Evolutionary conservation across 2,888 invertebrate species (phyloP).

Genomic region (Ceriagrion tenellum): DNA sequence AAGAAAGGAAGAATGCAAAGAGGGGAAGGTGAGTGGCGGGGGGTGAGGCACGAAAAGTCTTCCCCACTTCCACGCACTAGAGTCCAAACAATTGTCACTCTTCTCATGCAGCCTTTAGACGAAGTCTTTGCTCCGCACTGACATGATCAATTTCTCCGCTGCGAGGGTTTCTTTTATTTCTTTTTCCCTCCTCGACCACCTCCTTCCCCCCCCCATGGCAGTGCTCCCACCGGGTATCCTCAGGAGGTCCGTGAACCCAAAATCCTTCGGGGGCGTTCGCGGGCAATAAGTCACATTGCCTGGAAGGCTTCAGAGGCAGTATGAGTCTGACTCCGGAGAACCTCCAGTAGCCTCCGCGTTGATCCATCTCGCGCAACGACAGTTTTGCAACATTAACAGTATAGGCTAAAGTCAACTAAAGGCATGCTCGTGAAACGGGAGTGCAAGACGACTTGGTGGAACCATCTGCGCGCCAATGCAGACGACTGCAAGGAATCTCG

Average conservation of each 20-base stretch:
- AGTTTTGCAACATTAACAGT: no score
- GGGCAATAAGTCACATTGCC: neutral
- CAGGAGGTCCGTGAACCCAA: neutral
- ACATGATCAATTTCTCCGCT: neutral
- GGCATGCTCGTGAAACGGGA: no score
- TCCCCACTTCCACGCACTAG: neutral
- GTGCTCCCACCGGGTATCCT: neutral
- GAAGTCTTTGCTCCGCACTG: neutral
- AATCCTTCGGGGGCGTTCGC: neutral
- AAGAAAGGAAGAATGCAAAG: slow-evolving; percentile 37
- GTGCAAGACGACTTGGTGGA: no score
- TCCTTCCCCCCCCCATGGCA: neutral
- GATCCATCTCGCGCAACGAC: no score
- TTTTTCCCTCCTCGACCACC: neutral
- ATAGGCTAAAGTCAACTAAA: no score
- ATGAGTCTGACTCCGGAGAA: no score
- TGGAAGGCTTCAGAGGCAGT: no score
- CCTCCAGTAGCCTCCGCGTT: no score
- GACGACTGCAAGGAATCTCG: no score
- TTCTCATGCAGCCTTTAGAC: neutral
- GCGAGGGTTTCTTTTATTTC: neutral
- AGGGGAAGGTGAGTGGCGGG: slow-evolving; percentile 20
- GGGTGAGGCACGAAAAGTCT: neutral
- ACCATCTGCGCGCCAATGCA: no score
- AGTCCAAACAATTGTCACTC: neutral